Conservation (phyloP, 1,140 invertebrate genomes). For the Drosophila tropicalis region DNA sequence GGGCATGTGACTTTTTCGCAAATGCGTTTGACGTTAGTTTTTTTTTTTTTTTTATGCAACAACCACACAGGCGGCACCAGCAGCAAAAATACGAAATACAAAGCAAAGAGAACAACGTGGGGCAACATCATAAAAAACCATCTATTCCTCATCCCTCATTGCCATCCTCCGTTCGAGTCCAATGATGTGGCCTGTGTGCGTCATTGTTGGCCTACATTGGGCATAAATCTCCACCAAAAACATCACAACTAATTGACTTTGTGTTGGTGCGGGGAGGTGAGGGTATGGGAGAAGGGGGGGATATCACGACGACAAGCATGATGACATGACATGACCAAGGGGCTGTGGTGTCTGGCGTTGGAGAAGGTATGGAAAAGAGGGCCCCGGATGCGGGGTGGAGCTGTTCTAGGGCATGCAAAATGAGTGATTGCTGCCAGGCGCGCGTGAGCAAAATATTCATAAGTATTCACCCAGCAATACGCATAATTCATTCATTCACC, state of each 20-base stretch:
- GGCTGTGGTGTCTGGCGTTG: constrained; percentile 34
- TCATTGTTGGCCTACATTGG: constrained; percentile 73
- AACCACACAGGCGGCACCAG: too few species aligned
- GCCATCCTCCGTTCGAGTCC: constrained; percentile 42
- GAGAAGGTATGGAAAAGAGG: too few species aligned
- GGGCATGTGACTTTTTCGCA: constrained; percentile 47
- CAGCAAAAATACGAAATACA: too few species aligned
- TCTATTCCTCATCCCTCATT: constrained; percentile 1
- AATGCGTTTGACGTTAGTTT: constrained; percentile 49
- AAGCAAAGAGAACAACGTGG: constrained; percentile 39
- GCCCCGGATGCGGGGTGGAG: too few species aligned
- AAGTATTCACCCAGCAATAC: constrained; percentile 55
- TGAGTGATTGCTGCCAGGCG: constrained; percentile 77
- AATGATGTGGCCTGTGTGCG: constrained; percentile 64
- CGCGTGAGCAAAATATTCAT: constrained; percentile 78
- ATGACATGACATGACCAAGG: constrained; percentile 48
- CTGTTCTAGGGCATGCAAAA: constrained; percentile 41
- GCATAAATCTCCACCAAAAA: constrained; percentile 58
- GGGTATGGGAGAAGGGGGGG: background rate
- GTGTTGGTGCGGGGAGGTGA: constrained; percentile 15
- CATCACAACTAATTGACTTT: constrained; percentile 77
- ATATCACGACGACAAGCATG: constrained; percentile 53
- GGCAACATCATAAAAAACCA: constrained; percentile 60
- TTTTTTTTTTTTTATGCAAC: constrained; percentile 42
- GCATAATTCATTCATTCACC: constrained; percentile 64